These are phyloP conservation scores for Phymorhynchus buccinoides DNA, from an alignment of 1,140 invertebrate species.

Conservation along the genomic window DNA sequence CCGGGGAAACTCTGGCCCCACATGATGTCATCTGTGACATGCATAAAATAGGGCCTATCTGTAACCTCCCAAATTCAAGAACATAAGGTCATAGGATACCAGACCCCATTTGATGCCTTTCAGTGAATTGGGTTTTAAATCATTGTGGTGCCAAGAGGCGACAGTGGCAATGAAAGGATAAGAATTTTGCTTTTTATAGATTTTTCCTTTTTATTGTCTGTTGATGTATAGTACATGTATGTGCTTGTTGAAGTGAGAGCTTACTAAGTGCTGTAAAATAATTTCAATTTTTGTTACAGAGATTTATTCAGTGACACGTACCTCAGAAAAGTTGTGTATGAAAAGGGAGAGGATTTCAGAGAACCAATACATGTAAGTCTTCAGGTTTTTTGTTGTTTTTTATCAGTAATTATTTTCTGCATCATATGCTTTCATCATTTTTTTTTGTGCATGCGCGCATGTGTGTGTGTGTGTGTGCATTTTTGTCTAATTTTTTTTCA, in stretches of 20 bases:
- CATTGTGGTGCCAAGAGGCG: too few relatives aligned
- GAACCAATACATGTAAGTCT: slow-evolving; percentile 12
- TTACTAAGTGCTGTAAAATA: background rate
- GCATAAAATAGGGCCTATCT: too few relatives aligned
- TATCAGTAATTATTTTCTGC: background rate
- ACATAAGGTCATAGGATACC: too few relatives aligned
- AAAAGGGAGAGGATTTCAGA: slow-evolving; percentile 6
- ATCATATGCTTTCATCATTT: background rate
- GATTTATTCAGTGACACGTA: background rate
- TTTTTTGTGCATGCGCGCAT: background rate
- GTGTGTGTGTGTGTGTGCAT: too few relatives aligned
- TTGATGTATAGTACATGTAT: too few relatives aligned
- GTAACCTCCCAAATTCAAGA: too few relatives aligned
- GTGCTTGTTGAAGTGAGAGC: too few relatives aligned
- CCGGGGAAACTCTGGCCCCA: too few relatives aligned
- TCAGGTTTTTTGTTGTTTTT: background rate
- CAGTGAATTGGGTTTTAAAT: too few relatives aligned
- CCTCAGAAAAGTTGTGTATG: slow-evolving; percentile 12
- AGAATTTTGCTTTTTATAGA: background rate
- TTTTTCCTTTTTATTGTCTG: background rate
- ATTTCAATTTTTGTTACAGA: slow-evolving; percentile 18
- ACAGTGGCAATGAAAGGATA: background rate
- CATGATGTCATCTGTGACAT: too few relatives aligned
- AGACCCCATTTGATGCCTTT: too few relatives aligned
- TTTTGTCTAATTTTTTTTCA: background rate